A percentile compares a stretch with the other conserved stretches of the same genome.
Evolutionary conservation across 2,113 vertebrate genomes (phyloP).

Genomic region (Syngnathus floridae): DNA sequence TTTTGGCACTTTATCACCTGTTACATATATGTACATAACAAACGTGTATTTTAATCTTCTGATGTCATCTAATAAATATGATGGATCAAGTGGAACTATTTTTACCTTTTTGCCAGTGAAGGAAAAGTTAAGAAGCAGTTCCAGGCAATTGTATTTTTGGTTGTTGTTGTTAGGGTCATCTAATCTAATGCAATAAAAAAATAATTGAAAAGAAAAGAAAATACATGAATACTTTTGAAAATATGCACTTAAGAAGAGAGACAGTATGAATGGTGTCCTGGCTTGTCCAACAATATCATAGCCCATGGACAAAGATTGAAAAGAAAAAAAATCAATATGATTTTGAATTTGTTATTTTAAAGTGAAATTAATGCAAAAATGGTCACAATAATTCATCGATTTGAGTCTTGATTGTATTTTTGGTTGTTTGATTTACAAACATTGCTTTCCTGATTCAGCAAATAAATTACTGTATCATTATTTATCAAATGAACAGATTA

Average conservation of each 20-base stretch:
- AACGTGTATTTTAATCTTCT: constrained; percentile 70
- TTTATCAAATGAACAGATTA: background rate
- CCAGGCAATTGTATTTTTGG: background rate
- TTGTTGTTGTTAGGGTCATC: background rate
- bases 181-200: background rate
- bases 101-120: background rate
- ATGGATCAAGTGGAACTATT: constrained; percentile 33
- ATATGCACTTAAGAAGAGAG: too few species aligned
- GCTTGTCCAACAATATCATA: background rate
- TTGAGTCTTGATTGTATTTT: background rate
- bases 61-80: constrained; percentile 68
- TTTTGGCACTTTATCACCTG: constrained; percentile 69
- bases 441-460: background rate
- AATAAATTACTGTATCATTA: background rate
- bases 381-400: background rate
- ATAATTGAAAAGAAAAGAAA: background rate
- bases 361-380: background rate
- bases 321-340: background rate
- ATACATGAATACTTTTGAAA: too few species aligned
- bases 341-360: background rate
- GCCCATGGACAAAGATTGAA: background rate
- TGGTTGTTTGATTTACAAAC: background rate
- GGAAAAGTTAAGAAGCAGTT: background rate
- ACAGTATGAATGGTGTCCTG: too few species aligned
- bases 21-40: constrained; percentile 66